Evolutionary conservation across 2,797 vertebrate species (phyloP), one percentile per base, ranked within the genome.

Genomic region (Hippopotamyrus pictus): DNA sequence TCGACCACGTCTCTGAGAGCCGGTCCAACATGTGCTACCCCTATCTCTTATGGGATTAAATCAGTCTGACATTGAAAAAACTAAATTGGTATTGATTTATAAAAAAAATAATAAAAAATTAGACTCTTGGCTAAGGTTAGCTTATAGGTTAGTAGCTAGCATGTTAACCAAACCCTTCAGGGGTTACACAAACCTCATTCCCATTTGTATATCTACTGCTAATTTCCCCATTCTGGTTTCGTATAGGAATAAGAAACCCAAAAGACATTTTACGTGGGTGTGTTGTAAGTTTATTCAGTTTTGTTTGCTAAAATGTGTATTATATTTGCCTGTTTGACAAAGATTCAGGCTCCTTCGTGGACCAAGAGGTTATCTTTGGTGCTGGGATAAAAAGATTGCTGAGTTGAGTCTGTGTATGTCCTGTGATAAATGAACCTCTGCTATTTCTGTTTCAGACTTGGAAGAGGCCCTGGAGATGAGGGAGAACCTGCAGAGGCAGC

Each of bases 391-490:
- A 82, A 44, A 46, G 17, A n/a, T 14, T 0, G 6, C 29, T 9
- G 14, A 17, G 33, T 44, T 44, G 5, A 22, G 41, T 82, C 4
- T 73, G 69, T 29, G 29, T 46, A 9, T 82, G 7, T 11, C 41
- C 76, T 82, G 41, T 46, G 41, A 46, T 82, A 19, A 44, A 44
- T 8, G 73, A 44, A 62, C 54, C 33, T 69, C 53, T 88, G 57
- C 8, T 2, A 25, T 33, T 22, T 11, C 65, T 41, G 19, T 22
- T 41, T 62, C 19, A 82, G 97, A 95, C 92, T 93, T 98, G 90
- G 97, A 96, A 8, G 97, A 98, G 92, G 96, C 97, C 0, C 92
- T 98, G 87, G 97, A 99, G 94, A 98, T 99, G 98, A 97, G 98
- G 89, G 97, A 98, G 91, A 97, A 94, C 92, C 96, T 99, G 91